Percentiles rank a stretch among this genome's conserved stretches.
Conservation (phyloP, 2,113 vertebrate genomes). For the Recurvirostra avosetta region DNA sequence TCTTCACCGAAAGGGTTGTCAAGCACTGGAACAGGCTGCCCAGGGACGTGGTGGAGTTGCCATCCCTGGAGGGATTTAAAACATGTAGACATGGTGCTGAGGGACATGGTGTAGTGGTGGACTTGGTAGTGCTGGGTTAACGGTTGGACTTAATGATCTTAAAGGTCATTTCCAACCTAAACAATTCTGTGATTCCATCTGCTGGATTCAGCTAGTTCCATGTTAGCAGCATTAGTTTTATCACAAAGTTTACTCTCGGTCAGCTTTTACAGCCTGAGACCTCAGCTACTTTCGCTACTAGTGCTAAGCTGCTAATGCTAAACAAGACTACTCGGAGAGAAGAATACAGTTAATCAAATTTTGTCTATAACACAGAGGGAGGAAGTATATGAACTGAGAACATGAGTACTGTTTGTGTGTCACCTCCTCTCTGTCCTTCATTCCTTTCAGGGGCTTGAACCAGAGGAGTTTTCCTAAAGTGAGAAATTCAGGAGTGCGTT, state of each 20-base stretch:
- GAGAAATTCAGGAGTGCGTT: background rate
- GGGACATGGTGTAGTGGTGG: too few relatives aligned
- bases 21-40: too few relatives aligned
- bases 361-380: background rate
- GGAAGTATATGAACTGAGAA: background rate
- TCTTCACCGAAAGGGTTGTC: too few relatives aligned
- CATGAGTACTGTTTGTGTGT: fast-evolving
- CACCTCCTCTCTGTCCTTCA: background rate
- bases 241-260: background rate
- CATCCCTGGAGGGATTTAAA: too few relatives aligned
- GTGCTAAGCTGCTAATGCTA: background rate
- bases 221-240: background rate
- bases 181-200: background rate
- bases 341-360: background rate
- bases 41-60: too few relatives aligned
- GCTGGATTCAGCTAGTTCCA: background rate
- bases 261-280: background rate
- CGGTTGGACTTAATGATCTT: background rate
- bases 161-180: background rate
- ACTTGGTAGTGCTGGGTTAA: too few relatives aligned
- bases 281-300: background rate
- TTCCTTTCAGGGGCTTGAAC: background rate
- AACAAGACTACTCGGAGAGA: fast-evolving
- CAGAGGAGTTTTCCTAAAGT: background rate
- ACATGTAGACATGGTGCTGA: too few relatives aligned